phyloP scores from a whole-genome alignment of 2,113 vertebrate species.

The Centropus bengalensis region DNA sequence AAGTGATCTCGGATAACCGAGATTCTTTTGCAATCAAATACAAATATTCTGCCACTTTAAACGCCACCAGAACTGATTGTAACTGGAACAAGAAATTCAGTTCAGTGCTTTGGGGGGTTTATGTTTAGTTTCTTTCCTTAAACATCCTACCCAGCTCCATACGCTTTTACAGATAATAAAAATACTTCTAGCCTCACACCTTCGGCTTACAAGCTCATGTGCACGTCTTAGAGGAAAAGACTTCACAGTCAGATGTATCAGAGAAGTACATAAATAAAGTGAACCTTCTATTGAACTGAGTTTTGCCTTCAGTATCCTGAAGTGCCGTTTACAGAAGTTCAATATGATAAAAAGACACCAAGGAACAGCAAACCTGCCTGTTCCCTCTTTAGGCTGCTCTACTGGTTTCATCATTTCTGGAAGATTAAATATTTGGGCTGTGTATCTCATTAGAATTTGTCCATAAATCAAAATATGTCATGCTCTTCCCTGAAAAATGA shows the following conservation, averaged over 20 bases:
- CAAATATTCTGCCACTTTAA: background rate
- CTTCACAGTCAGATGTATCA: background rate
- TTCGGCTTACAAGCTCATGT: background rate
- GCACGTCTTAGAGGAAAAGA: background rate
- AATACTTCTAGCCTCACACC: background rate
- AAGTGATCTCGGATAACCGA: background rate
- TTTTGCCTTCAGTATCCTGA: background rate
- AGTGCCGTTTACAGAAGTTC: background rate
- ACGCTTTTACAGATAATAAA: background rate
- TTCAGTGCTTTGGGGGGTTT: background rate
- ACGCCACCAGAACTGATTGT: background rate
- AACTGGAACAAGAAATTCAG: background rate
- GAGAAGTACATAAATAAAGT: background rate
- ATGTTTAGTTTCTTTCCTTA: background rate
- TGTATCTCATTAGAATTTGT: background rate
- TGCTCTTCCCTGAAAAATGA: background rate
- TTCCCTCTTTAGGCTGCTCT: background rate
- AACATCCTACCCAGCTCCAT: background rate
- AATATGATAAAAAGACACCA: background rate
- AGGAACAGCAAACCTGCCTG: background rate
- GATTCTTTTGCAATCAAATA: background rate
- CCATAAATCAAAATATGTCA: background rate
- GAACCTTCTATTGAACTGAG: background rate
- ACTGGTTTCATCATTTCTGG: background rate
- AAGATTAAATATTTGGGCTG: background rate